Evolutionary conservation across 2,797 vertebrate species (phyloP), one percentile per base, ranked within the genome.

Genomic region (Denticeps clupeoides): DNA sequence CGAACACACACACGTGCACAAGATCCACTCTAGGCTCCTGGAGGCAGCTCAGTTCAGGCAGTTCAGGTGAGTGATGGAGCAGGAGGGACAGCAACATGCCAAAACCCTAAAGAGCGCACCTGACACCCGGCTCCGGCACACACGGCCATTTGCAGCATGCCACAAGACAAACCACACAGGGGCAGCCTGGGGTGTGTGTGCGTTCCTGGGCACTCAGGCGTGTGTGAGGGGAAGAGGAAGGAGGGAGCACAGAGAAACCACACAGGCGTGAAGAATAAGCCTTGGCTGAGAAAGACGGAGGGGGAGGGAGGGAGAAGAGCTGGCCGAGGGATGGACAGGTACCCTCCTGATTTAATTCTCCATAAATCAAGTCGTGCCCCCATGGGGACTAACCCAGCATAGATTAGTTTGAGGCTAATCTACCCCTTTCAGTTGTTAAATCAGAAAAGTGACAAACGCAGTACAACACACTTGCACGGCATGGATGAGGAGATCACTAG

Each of bases 401-500:
- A 0, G 1, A 24, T 7, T 16, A 40, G 11, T 27, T 12, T 41
- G 3, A 46, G 51, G 47, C 28, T 51, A 41, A 50, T 44, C 51
- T 51, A 49, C 38, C 46, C 60, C 59, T 6, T 35, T 9, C 46
- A 40, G 7, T 35, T 16, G 11, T 13, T 22, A 24, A 44, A 15
- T 28, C 26, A 16, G 11, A n/a, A n/a, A n/a, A 27, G 18, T 25
- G 21, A 37, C 8, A 37, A 8, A 24, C 7, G 25, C 13, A 29
- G 16, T 15, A n/a, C 12, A 10, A 12, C 8, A 19, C 18, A 29
- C 18, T 19, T 10, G 32, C 7, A 22, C 7, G 63, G 69, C 59
- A 72, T 60, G 40, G 41, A 74, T 69, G 61, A 56, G 47, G 78
- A 77, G 62, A 78, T 74, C 63, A 72, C 70, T 71, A 72, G 67